Evolutionary conservation across 2,888 invertebrate species (phyloP), one percentile per base, ranked within the genome.

Genomic region (Parnassius glacialis): DNA sequence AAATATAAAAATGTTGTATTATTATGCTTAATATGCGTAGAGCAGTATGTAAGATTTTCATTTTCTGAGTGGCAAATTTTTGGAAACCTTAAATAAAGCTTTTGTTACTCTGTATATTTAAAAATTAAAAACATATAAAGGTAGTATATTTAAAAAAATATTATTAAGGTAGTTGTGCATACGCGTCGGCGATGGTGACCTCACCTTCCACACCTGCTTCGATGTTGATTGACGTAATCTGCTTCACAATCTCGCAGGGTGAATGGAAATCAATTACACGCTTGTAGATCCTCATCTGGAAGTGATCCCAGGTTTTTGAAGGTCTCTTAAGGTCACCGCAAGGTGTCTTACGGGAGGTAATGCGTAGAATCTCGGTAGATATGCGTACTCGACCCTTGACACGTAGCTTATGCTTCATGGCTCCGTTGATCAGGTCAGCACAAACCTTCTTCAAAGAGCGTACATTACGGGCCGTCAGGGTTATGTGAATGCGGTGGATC

Each of bases 171-270:
- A 81, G 90, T 67, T 91, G 78, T 90, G 90, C 90, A 87, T 90
- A 91, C 77, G 91, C 91, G 90, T 98, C 98, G 76, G 98, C 98
- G 88, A 99, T 99, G 80, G 99, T 99, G 52, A 99, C 99, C 88
- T 99, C 99, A 67, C 99, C 99, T 87, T 99, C 99, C 86, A 99
- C 99, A 84, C 99, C 99, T 34, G 99, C 99, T 92, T 99, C 99
- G 76, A 99, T 98, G 86, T 97, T 98, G 92, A 99, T 99, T 62
- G 98, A 98, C 45, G 99, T 99, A 92, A 99, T 99, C 92, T 99
- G 98, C 91, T 99, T 99, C 63, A 99, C 99, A 78, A 99, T 98
- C 93, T 99, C 99, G 7, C 98, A 98, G 20, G 99, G 98, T 1
- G 98, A 98, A 92, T 99, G 98, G 68, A 99, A 94, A 90, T 99